phyloP scores from a whole-genome alignment of 1,140 invertebrate species.

The Anagrus nilaparvatae region DNA sequence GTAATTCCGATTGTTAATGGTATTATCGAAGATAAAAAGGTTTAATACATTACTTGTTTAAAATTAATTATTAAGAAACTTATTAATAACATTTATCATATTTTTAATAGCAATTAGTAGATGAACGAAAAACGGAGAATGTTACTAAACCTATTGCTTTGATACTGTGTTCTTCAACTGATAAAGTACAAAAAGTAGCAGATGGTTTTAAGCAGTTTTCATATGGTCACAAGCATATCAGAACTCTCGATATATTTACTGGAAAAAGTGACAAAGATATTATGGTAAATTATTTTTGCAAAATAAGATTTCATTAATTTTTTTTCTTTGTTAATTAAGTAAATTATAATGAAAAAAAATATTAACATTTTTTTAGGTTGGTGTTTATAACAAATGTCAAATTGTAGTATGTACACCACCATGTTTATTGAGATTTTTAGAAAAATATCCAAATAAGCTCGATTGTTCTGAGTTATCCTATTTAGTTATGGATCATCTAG shows the following conservation, averaged over 20 bases:
- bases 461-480: constrained; percentile 28
- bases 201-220: constrained; percentile 22
- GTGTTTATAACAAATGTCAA: constrained; percentile 36
- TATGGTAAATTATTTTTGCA: constrained; percentile 20
- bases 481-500: constrained; percentile 34
- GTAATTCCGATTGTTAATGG: constrained; percentile 26
- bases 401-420: constrained; percentile 36
- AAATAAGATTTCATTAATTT: constrained; percentile 3
- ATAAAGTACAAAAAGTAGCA: constrained; percentile 23
- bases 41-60: constrained; percentile 14
- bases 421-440: constrained; percentile 27
- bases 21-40: constrained; percentile 19
- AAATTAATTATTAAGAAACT: constrained; percentile 1
- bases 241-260: constrained; percentile 27
- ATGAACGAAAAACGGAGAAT: constrained; percentile 4
- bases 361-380: constrained; percentile 21
- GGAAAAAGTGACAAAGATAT: constrained; percentile 26
- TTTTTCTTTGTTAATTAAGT: neutral
- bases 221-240: constrained; percentile 15
- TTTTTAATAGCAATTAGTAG: constrained; percentile 6
- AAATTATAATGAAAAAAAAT: neutral
- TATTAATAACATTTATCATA: neutral
- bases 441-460: constrained; percentile 20
- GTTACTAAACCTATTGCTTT: constrained; percentile 24
- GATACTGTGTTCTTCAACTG: constrained; percentile 31